Evolutionary conservation across 2,113 vertebrate genomes (phyloP), one percentile per base, ranked within the genome.

Genomic region (Oreochromis niloticus): DNA sequence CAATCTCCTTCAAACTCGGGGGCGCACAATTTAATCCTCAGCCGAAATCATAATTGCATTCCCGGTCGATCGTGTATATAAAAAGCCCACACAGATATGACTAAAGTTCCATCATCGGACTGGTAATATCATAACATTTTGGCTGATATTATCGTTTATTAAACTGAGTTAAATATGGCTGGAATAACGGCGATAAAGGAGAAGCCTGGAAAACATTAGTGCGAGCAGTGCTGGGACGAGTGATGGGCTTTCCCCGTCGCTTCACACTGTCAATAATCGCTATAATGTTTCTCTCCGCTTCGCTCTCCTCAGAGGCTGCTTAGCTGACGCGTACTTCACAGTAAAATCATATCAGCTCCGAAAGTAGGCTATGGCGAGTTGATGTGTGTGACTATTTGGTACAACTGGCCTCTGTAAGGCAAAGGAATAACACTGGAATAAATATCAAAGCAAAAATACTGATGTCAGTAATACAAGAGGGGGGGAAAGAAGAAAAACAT

Each of bases 181-280:
- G 61, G 55, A 55, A 75, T 34, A 11, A 30, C 56, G 57, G 66
- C 27, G 52, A 81, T 84, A 32, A 78, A 43, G 81, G 68, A 36
- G 22, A 79, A 81, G 75, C 81, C 46, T 6, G 79, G 87, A 86
- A 83, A 63, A 87, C 90, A 68, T 91, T 73, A 83, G 82, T 79
- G 5, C 52, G 7, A 91, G 85, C 66, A 27, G 34, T 6, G 85
- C 17, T 13, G 59, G 63, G 84, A 43, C 24, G 83, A 34, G 80
- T 22, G 57, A 24, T 2, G 89, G 91, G 91, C 82, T 87, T 94
- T 79, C 90, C 91, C 88, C n/a, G 24, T 80, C 79, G 83, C 87
- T 86, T 82, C 87, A 63, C 71, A 80, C 80, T 39, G 85, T 88
- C 93, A 94, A 85, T 92, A 91, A 91, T 71, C 68, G 57, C 91